A percentile compares a stretch with the other conserved stretches of the same genome.
Conservation (phyloP, 2,888 invertebrate genomes). For the Lomographa bimaculata region DNA sequence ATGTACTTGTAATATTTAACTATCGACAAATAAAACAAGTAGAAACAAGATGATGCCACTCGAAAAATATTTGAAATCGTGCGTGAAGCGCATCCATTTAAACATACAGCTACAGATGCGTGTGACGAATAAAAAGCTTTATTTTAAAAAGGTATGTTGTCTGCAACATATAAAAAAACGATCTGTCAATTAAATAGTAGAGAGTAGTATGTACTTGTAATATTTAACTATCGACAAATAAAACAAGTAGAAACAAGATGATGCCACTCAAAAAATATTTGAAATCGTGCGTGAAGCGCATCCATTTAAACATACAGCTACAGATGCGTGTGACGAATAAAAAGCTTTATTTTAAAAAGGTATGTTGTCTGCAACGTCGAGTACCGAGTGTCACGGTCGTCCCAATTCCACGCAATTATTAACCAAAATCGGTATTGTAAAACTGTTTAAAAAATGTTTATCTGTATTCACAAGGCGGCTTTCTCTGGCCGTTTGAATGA, state of each 20-base stretch:
- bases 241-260: too few species aligned
- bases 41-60: too few species aligned
- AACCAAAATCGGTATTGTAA: conserved; percentile 48
- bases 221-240: too few species aligned
- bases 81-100: conserved; percentile 14
- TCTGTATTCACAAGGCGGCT: conserved; percentile 46
- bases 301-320: conserved; percentile 1
- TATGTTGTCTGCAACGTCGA: conserved; percentile 11
- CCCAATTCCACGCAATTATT: conserved; percentile 53
- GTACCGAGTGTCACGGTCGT: conserved; percentile 33
- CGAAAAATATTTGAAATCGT: conserved; percentile 7
- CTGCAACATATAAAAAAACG: too few species aligned
- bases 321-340: neutral
- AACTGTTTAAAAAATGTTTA: conserved; percentile 39
- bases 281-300: too few species aligned
- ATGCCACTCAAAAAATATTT: conserved; percentile 1
- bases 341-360: neutral
- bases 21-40: too few species aligned
- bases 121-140: conserved; percentile 18
- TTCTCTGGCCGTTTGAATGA: conserved; percentile 45
- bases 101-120: conserved; percentile 11
- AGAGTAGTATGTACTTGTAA: too few species aligned
- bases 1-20: too few species aligned
- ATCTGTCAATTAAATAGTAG: too few species aligned
- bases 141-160: too few species aligned